Evolutionary conservation across 2,113 vertebrate genomes (phyloP).

Genomic region (Cynopterus brachyotis): DNA sequence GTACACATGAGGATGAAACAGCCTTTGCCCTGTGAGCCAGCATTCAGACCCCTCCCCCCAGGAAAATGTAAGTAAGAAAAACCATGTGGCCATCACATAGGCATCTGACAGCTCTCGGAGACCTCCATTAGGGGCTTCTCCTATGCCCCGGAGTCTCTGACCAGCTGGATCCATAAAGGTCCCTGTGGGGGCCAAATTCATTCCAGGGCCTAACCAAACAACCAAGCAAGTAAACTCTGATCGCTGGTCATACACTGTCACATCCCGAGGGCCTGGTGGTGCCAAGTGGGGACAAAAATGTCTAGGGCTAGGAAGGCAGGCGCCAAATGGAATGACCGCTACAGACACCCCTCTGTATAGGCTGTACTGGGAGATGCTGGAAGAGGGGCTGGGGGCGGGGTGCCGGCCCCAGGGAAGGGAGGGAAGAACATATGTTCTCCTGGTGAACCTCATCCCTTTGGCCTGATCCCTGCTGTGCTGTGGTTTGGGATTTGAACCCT

Average conservation of each 20-base stretch:
- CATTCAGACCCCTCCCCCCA: background rate
- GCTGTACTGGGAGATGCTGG: accelerated
- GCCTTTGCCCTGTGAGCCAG: background rate
- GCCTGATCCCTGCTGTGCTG: background rate
- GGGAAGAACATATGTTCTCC: background rate
- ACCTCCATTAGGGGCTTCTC: background rate
- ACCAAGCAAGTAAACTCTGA: slow-evolving; percentile 11
- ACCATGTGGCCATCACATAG: background rate
- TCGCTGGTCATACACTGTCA: background rate
- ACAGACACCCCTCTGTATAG: background rate
- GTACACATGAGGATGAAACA: background rate
- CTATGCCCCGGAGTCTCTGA: background rate
- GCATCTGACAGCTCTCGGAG: background rate
- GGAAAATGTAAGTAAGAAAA: background rate
- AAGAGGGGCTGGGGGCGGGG: background rate
- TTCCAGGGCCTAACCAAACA: slow-evolving; percentile 4
- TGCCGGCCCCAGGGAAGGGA: accelerated
- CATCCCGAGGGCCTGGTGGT: background rate
- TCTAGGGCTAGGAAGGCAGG: background rate
- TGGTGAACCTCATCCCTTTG: background rate
- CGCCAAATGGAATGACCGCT: background rate
- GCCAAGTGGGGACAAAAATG: background rate
- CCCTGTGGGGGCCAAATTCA: background rate
- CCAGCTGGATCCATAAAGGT: background rate
- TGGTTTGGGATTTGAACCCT: background rate